These are phyloP conservation scores for Drosophila orosa DNA, from an alignment of 1,140 invertebrate species.

Conservation along the genomic window DNA sequence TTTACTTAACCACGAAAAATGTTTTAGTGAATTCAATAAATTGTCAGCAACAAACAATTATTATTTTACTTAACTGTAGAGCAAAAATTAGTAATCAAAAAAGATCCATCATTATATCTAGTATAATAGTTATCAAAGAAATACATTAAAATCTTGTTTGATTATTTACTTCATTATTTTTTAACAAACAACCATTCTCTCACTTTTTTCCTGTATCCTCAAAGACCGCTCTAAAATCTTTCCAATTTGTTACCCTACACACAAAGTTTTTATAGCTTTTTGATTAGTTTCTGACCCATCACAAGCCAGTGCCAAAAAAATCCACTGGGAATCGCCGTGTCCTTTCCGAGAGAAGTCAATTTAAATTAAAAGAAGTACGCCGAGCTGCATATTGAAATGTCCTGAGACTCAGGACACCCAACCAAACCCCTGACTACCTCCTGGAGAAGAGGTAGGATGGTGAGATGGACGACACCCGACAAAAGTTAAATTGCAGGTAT, in stretches of 20 bases:
- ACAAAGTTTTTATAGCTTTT: slow-evolving; percentile 78
- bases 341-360: slow-evolving; percentile 58
- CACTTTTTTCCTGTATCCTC: neutral
- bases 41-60: no score
- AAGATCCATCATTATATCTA: neutral
- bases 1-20: no score
- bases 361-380: slow-evolving; percentile 75
- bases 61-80: no score
- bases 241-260: slow-evolving; percentile 19
- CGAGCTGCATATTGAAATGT: slow-evolving; percentile 69
- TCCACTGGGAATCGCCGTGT: slow-evolving; percentile 43
- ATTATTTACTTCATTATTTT: no score
- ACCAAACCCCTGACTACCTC: neutral
- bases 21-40: no score
- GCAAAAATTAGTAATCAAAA: neutral
- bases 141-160: neutral
- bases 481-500: slow-evolving; percentile 83
- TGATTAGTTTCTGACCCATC: slow-evolving; percentile 73
- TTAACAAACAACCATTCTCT: neutral
- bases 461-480: slow-evolving; percentile 47
- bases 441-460: neutral
- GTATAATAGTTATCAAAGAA: neutral
- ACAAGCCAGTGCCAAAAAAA: slow-evolving; percentile 12
- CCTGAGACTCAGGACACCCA: neutral
- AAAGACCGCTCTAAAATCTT: slow-evolving; percentile 7